Evolutionary conservation across 2,797 vertebrate genomes (phyloP), one percentile per base, ranked within the genome.

Genomic region (Cyclopterus lumpus): DNA sequence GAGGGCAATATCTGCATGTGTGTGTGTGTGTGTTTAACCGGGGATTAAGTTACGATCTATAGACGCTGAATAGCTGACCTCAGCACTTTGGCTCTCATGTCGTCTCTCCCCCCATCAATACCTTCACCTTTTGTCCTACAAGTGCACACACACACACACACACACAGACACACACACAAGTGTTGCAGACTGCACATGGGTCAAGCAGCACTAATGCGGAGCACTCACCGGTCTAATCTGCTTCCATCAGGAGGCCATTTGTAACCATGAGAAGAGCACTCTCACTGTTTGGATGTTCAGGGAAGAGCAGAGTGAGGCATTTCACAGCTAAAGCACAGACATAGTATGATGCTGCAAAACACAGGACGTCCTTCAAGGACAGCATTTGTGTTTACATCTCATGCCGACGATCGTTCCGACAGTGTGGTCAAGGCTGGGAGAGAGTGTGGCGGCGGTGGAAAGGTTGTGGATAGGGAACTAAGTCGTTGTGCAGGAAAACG

Each of bases 1-100:
- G n/a, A 44, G 60, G 55, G 28, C 15, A 58, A n/a, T n/a, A 7
- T 70, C 18, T 79, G 18, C 0, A 5, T 46, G 30, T 68, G 48
- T 14, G 73, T 58, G 77, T 44, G 64, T 15, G 73, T 59, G 77
- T 46, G 62, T 75, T 40, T 58, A 54, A 73, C 30, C 49, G 49
- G 62, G 20, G 83, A 86, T 86, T 79, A 76, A 72, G 58, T 89
- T 84, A 71, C 86, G 74, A 70, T 84, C 84, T 74, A 80, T 82
- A 68, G 64, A 80, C 36, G 36, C 71, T 65, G 71, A 86, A 86
- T 59, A 62, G 86, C 81, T 86, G 84, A 90, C 73, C 63, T 26
- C 66, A 67, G 57, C 73, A 75, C 71, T 81, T 75, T 70, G 49
- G 70, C 28, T 76, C 61, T 46, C 62, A 28, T 48, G 49, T 64